Conservation (phyloP, 2,113 vertebrate genomes). For the Gadus chalcogrammus region DNA sequence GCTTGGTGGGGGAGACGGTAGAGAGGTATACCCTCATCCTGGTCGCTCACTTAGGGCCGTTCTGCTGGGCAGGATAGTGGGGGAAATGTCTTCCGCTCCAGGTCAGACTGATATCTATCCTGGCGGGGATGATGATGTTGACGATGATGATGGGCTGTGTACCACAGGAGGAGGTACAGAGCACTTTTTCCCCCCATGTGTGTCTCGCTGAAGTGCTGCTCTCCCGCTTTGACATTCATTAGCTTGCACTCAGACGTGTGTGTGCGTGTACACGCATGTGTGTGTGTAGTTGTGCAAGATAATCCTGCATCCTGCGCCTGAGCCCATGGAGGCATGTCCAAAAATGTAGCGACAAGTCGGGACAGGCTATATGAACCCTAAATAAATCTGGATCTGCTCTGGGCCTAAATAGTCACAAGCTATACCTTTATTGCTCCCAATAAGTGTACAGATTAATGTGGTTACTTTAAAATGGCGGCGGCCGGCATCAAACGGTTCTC, state of each 20-base stretch:
- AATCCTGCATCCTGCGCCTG: not conserved
- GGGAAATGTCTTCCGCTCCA: slow-evolving; percentile 58
- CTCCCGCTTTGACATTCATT: slow-evolving; percentile 43
- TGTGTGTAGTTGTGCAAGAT: not conserved
- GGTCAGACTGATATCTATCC: slow-evolving; percentile 60
- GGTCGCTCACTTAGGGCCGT: slow-evolving; percentile 55
- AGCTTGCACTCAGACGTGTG: slow-evolving; percentile 28
- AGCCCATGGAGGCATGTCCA: not conserved
- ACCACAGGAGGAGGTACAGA: slow-evolving; percentile 53
- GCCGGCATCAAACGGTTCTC: no score
- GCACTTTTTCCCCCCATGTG: slow-evolving; percentile 61
- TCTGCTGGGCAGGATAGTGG: slow-evolving; percentile 32
- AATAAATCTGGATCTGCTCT: no score
- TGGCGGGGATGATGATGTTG: slow-evolving; percentile 18
- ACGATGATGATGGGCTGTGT: slow-evolving; percentile 61
- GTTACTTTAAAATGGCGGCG: no score
- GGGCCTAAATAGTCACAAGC: no score
- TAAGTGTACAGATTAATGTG: no score
- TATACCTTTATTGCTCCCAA: no score
- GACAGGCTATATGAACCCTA: no score
- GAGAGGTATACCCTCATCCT: slow-evolving; percentile 17
- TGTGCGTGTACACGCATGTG: slow-evolving; percentile 1
- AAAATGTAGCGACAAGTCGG: no score
- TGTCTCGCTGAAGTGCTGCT: slow-evolving; percentile 54
- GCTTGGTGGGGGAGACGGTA: slow-evolving; percentile 48